Evolutionary conservation across 2,797 vertebrate species (phyloP), one percentile per base, ranked within the genome.

Genomic region (Myoxocephalus aenaeus): DNA sequence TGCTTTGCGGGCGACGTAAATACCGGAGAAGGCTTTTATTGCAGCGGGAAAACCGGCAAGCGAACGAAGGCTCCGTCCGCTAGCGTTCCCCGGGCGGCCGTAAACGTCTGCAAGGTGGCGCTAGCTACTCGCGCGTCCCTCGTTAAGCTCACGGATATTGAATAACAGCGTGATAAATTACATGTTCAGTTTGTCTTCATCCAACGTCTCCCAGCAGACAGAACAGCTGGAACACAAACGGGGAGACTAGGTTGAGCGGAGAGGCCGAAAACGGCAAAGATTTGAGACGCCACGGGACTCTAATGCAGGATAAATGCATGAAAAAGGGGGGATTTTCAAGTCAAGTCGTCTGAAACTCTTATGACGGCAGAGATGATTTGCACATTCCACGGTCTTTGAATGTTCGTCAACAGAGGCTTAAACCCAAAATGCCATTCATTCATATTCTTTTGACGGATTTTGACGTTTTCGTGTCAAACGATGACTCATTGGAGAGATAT

Each of bases 11-110:
- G 48, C 2, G 17, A 40, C 17, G 18, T 34, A 73, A 59, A 62
- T 69, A 80, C 77, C 78, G 66, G 69, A 44, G 54, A 65, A 50
- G 51, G 10, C 5, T 51, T 58, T 70, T 42, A 63, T 27, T 71
- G 17, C 64, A 36, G 61, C 51, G 29, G 29, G 6, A 40, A 70
- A 22, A 25, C 9, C 14, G 18, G 32, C 38, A 5, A 51, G 38
- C 1, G 0, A 38, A 57, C 48, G 22, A 1, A 65, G 20, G 53
- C 12, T 42, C 65, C 6, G 13, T 1, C 42, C 0, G 32, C 32
- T 32, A 4, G 32, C 56, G n/a, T 27, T 29, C 48, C 58, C 50
- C 57, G 13, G 62, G 61, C 65, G 32, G 70, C 18, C 0, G 18
- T 6, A 25, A 40, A 22, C 15, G 10, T 65, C 59, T 70, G 1